Base-by-base conservation (phyloP, 2,113 vertebrate species). In the Chinchilla lanigera region DNA sequence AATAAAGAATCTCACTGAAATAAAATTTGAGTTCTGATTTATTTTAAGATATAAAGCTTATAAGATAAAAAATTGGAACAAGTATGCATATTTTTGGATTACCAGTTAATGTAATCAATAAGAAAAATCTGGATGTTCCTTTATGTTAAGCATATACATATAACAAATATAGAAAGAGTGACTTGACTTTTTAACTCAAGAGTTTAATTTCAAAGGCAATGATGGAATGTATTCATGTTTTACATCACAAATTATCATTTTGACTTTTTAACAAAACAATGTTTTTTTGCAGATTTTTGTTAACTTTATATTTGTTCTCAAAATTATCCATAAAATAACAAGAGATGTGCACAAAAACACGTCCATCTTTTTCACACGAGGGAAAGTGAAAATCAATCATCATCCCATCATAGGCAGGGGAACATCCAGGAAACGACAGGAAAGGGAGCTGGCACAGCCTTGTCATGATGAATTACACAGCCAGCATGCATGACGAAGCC, bases 301-400 rank as follows among this genome's bases (percentile, higher is more conserved):
- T 90, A 87, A 50, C 41, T 77, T 93, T 38, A n/a, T 38, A 4
- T 86, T 95, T 33, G 82, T 92, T 93, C 20, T 93, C n/a, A 96
- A 41, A 89, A 77, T 90, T 82, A 58, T 73, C n/a, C 80, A 77
- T 84, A 94, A 92, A 96, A 86, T 77, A 63, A 3, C 13, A 58
- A 94, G 44, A 9, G 41, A 30, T 30, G 35, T 14, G 50, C 50
- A 81, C 12, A 91, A 73, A 90, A 71, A 75, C 63, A 10, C 50
- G 41, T 75, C 78, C 82, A 14, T 75, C 71, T 85, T n/a, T 89
- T 92, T 93, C 56, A 56, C 22, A 89, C 20, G 35, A 95, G 54
- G 90, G 81, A 94, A 89, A 93, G 78, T 84, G 26, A 95, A 89
- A 92, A 93, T 96, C 73, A 93, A n/a, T 97, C 91, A 97, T 83